phyloP scores from a whole-genome alignment of 2,888 invertebrate genomes.

The Acronicta alni region DNA sequence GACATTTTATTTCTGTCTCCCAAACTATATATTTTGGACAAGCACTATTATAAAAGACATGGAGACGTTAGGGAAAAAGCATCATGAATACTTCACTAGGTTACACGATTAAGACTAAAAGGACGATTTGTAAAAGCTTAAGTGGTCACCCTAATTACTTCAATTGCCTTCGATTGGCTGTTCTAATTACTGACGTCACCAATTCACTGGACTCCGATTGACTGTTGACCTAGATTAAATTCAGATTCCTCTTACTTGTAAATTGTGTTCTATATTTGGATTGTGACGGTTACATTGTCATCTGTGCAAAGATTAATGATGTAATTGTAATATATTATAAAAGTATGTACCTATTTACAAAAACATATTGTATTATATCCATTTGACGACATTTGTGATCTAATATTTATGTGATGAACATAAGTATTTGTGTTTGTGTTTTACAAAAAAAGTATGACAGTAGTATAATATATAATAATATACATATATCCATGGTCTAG shows the following conservation, averaged over 20 bases:
- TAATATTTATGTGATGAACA: too few species aligned
- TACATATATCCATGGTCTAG: too few species aligned
- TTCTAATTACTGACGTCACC: constrained; percentile 43
- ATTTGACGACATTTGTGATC: too few species aligned
- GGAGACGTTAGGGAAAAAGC: neutral
- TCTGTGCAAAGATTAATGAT: neutral
- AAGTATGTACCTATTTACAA: too few species aligned
- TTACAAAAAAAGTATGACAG: too few species aligned
- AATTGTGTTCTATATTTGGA: constrained; percentile 6
- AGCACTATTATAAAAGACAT: neutral
- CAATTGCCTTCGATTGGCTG: constrained; percentile 49
- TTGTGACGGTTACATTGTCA: neutral
- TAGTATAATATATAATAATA: too few species aligned
- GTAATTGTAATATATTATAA: too few species aligned
- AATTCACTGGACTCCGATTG: constrained; percentile 25
- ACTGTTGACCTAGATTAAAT: constrained; percentile 42
- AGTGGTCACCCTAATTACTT: constrained; percentile 39
- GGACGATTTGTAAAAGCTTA: constrained; percentile 26
- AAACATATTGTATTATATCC: too few species aligned
- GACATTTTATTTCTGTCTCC: too few species aligned
- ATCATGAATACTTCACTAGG: neutral
- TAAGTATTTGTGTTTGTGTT: too few species aligned
- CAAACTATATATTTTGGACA: too few species aligned
- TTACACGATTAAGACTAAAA: constrained; percentile 7
- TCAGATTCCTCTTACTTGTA: constrained; percentile 19